These are phyloP conservation scores for Galerucella nymphaeae DNA, from an alignment of 2,888 invertebrate species.

Conservation along the genomic window DNA sequence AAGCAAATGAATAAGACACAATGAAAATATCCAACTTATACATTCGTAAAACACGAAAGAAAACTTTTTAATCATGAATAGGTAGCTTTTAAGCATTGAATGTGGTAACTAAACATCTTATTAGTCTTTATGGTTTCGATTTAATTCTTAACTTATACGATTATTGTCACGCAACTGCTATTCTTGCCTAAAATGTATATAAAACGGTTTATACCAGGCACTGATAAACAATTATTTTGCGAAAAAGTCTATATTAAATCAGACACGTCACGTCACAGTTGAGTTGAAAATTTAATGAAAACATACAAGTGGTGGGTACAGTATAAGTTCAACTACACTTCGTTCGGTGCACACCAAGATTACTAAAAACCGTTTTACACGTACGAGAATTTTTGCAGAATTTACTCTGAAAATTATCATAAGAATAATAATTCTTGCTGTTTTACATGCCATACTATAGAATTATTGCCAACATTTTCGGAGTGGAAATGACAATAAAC, in stretches of 20 bases:
- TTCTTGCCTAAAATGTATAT: constrained; percentile 32
- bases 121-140: constrained; percentile 47
- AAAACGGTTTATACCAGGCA: constrained; percentile 33
- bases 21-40: background rate
- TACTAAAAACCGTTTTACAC: too few species aligned
- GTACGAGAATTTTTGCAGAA: too few species aligned
- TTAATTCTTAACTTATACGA: constrained; percentile 39
- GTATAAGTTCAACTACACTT: too few species aligned
- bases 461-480: too few species aligned
- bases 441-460: too few species aligned
- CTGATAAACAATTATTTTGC: constrained; percentile 22
- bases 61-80: constrained; percentile 2
- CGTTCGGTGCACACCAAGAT: too few species aligned
- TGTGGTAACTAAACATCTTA: constrained; percentile 42
- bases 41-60: constrained; percentile 13
- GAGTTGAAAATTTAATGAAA: background rate
- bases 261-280: background rate
- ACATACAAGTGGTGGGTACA: too few species aligned
- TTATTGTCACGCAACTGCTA: constrained; percentile 42
- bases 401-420: too few species aligned
- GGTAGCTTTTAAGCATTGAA: constrained; percentile 21
- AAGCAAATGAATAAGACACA: too few species aligned
- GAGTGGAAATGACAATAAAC: too few species aligned
- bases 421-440: too few species aligned
- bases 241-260: constrained; percentile 3